phyloP scores from a whole-genome alignment of 2,888 invertebrate genomes.

The Arge pagana region DNA sequence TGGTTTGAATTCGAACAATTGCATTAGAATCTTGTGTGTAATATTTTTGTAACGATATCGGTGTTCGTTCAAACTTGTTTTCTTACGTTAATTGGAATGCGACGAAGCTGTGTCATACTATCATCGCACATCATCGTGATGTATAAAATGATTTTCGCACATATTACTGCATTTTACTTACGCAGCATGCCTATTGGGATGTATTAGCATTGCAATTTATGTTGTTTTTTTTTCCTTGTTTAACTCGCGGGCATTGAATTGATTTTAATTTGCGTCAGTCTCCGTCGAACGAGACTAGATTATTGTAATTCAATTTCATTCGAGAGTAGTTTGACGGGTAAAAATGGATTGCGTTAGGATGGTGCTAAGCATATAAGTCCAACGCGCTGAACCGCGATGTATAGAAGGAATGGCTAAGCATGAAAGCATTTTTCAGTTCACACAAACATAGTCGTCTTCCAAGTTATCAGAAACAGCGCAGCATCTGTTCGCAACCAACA shows the following conservation, averaged over 20 bases:
- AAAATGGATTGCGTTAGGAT: neutral
- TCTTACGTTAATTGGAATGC: constrained; percentile 50
- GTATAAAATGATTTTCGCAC: too few relatives aligned
- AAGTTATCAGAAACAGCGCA: constrained; percentile 57
- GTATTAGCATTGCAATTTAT: constrained; percentile 8
- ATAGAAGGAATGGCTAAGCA: constrained; percentile 45
- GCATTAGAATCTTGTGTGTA: constrained; percentile 16
- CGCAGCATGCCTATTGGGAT: constrained; percentile 27
- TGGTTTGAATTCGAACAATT: constrained; percentile 5
- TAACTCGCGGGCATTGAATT: neutral
- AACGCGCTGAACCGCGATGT: constrained; percentile 8
- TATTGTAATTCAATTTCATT: neutral
- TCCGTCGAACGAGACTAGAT: neutral
- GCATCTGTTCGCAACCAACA: constrained; percentile 48
- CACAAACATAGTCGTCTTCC: constrained; percentile 55
- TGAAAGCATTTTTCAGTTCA: constrained; percentile 57
- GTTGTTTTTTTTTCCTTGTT: constrained; percentile 6
- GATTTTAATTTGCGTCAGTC: neutral
- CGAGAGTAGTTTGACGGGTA: too few relatives aligned
- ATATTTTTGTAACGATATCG: constrained; percentile 29
- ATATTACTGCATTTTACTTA: constrained; percentile 25
- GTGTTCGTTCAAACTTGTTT: constrained; percentile 37
- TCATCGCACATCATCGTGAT: constrained; percentile 35
- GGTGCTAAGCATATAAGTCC: neutral
- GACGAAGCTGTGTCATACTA: constrained; percentile 31